Evolutionary conservation across 92 coral and sea anemone species (phyloP).

Genomic region (Galaxea fascicularis): DNA sequence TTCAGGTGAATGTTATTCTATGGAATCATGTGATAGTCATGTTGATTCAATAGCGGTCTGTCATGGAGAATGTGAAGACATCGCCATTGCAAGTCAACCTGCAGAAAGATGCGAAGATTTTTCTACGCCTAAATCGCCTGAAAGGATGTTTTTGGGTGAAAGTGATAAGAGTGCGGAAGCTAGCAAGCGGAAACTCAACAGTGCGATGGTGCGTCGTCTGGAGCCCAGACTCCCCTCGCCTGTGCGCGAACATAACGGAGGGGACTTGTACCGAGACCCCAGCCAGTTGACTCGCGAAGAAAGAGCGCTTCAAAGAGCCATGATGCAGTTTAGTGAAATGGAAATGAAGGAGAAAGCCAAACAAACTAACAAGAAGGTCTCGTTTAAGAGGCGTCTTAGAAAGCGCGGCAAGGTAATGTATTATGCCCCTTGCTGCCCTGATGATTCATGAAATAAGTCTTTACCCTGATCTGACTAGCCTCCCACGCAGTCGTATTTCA

Average conservation of each 20-base stretch:
- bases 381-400: slow-evolving; percentile 39
- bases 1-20: neutral
- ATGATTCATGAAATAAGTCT: neutral
- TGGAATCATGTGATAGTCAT: neutral
- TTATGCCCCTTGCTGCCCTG: no score
- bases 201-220: slow-evolving; percentile 62
- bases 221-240: slow-evolving; percentile 80
- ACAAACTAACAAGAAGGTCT: slow-evolving; percentile 22
- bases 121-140: neutral
- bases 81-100: neutral
- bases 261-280: slow-evolving; percentile 96
- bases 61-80: neutral
- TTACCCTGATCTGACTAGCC: no score
- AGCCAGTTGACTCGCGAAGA: slow-evolving; percentile 97
- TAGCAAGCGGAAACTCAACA: slow-evolving; percentile 24
- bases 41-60: neutral
- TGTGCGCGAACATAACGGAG: slow-evolving; percentile 68
- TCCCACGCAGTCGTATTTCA: no score
- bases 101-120: neutral
- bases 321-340: slow-evolving; percentile 95
- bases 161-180: slow-evolving; percentile 7
- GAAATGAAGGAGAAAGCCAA: slow-evolving; percentile 75
- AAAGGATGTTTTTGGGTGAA: neutral
- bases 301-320: slow-evolving; percentile 96
- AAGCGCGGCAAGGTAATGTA: slow-evolving; percentile 43